Evolutionary conservation across 2,888 invertebrate genomes (phyloP).

Genomic region (Carterocephalus palaemon): DNA sequence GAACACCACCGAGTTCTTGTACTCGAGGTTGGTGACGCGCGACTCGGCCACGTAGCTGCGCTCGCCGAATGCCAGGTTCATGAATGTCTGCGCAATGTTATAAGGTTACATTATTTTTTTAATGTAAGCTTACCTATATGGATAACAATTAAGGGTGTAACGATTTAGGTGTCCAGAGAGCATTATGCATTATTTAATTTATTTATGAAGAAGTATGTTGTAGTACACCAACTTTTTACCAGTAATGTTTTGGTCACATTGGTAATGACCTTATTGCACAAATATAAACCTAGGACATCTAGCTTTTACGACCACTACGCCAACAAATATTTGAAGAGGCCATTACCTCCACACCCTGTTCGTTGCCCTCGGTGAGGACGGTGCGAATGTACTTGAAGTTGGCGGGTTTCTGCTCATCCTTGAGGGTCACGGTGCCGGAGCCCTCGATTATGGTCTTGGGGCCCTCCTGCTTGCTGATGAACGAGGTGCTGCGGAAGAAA

Average conservation of each 20-base stretch:
- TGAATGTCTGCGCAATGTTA: slow-evolving; percentile 66
- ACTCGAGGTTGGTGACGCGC: slow-evolving; percentile 85
- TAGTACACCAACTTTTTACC: no score
- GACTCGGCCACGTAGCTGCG: slow-evolving; percentile 84
- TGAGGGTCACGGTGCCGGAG: slow-evolving; percentile 84
- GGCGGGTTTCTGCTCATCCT: slow-evolving; percentile 82
- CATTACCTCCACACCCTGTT: slow-evolving; percentile 81
- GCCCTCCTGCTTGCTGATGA: slow-evolving; percentile 84
- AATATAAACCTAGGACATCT: no score
- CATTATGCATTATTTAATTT: not conserved
- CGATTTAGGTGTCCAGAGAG: no score
- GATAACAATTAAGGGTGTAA: no score
- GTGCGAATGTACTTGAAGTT: slow-evolving; percentile 87
- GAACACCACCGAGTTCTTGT: slow-evolving; percentile 83
- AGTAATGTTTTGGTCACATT: no score
- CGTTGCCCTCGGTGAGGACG: slow-evolving; percentile 81
- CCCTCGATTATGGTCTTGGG: slow-evolving; percentile 87
- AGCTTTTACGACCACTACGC: no score
- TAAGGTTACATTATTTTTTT: not conserved
- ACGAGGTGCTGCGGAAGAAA: slow-evolving; percentile 76
- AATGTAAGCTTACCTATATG: no score
- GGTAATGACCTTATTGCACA: no score
- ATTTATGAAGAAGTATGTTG: no score
- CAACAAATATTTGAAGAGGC: no score
- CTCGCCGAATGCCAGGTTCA: slow-evolving; percentile 84